Base-by-base conservation (phyloP, 2,113 vertebrate genomes). In the Calidris pugnax region DNA sequence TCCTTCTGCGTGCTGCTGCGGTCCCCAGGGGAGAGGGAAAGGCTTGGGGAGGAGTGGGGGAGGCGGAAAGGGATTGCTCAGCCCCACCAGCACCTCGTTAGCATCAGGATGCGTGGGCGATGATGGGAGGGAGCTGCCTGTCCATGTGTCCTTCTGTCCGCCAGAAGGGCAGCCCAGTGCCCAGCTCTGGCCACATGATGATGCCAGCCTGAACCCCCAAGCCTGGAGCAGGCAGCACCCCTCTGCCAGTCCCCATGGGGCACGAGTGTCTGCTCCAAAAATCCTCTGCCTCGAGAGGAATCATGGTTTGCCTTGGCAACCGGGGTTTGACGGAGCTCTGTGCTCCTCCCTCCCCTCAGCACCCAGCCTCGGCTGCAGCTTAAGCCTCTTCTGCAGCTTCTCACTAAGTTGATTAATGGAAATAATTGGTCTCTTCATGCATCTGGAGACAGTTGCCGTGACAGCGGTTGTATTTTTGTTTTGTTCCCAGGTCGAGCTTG, bases 391-490 rank as follows among this genome's bases (percentile, higher is more conserved):
- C 68, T 95, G 80, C 68, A 71, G 86, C 90, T 79, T 91, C 94
- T 93, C 21, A 3, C 77, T 92, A 87, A 91, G 71, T 87, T 95
- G 89, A 97, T 97, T 97, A 96, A 96, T 94, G 81, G 84, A 89
- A 94, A 94, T 97, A 96, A 97, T 96, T 97, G 95, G 96, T 96
- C 91, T 92, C 95, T 94, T 90, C 23, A 6, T 90, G 80, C 71
- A 91, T 89, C 93, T 96, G 87, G 93, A 97, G 91, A 85, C 95
- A 93, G 95, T 95, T 97, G 93, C 96, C 55, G 67, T 97, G 97
- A 97, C 95, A 95, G 97, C 89, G 27, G 78, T 33, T 93, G 92
- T 95, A 89, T 95, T 95, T 97, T 89, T 94, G 91, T 96, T 94
- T 97, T 92, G 96, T 79, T 95, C 87, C 67, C 87, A 89, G 81